Evolutionary conservation across 64 coral and sea anemone species (phyloP).

Genomic region (Actinia equina): DNA sequence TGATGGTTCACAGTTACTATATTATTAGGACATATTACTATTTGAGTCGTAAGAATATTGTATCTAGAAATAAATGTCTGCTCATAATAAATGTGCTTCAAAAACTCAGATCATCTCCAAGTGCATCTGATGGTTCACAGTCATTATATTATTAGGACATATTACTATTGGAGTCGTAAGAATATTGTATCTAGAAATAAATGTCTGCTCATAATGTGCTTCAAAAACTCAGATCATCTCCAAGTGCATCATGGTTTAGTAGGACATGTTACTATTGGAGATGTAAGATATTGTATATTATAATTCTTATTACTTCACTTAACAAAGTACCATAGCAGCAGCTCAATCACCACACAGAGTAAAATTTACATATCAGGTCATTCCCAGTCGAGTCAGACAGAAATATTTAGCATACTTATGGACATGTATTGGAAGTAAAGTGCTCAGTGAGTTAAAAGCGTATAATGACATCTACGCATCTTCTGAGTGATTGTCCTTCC

Average conservation of each 20-base stretch:
- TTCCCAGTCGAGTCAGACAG: too few species aligned
- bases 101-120: slow-evolving; percentile 27
- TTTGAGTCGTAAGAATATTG: neutral
- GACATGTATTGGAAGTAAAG: too few species aligned
- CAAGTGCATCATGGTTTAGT: neutral
- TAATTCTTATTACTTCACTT: too few species aligned
- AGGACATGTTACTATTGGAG: neutral
- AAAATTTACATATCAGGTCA: too few species aligned
- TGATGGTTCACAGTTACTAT: neutral
- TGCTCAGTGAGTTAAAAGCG: too few species aligned
- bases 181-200: neutral
- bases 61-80: neutral
- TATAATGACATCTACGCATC: too few species aligned
- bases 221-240: slow-evolving; percentile 26
- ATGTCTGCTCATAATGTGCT: slow-evolving; percentile 16
- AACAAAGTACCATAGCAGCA: too few species aligned
- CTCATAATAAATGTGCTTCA: slow-evolving; percentile 20
- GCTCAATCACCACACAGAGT: too few species aligned
- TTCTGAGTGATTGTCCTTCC: too few species aligned
- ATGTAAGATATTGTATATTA: neutral
- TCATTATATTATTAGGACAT: neutral
- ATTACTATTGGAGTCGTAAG: neutral
- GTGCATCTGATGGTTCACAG: neutral
- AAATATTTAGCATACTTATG: too few species aligned
- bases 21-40: neutral